These are phyloP conservation scores for Lepidochitona cinerea DNA, from an alignment of 2,888 invertebrate species.

Conservation along the genomic window DNA sequence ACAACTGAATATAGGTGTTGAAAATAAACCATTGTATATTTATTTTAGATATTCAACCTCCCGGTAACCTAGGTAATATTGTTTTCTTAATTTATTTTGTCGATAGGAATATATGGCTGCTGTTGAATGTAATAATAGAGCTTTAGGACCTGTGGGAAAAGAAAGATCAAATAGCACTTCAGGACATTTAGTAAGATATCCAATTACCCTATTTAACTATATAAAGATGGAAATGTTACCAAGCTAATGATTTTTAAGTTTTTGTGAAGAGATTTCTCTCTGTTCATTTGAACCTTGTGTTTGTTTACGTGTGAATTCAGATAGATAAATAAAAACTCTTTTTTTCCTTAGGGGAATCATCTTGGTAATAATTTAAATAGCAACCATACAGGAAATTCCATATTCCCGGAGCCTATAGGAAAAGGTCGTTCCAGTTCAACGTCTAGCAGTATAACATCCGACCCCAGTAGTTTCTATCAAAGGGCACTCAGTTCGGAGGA, in stretches of 20 bases:
- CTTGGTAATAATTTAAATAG: slow-evolving; percentile 12
- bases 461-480: slow-evolving; percentile 56
- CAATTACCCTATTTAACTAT: background rate
- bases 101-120: background rate
- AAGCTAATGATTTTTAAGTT: too few relatives aligned
- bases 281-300: too few relatives aligned
- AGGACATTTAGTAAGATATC: slow-evolving; percentile 40
- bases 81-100: background rate
- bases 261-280: too few relatives aligned
- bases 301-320: too few relatives aligned
- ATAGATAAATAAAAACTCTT: too few relatives aligned
- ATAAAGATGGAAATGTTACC: background rate
- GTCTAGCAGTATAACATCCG: slow-evolving; percentile 58
- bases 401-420: slow-evolving; percentile 68
- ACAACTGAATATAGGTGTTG: too few relatives aligned
- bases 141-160: slow-evolving; percentile 57
- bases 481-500: slow-evolving; percentile 72
- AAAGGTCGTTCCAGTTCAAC: slow-evolving; percentile 69
- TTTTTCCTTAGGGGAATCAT: background rate
- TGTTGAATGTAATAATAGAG: background rate
- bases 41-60: too few relatives aligned
- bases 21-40: too few relatives aligned
- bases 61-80: too few relatives aligned
- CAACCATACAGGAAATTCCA: slow-evolving; percentile 36
- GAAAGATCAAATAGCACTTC: slow-evolving; percentile 55